Evolutionary conservation across 2,888 invertebrate species (phyloP), one percentile per base, ranked within the genome.

Genomic region (Neocrepidodera transversa): DNA sequence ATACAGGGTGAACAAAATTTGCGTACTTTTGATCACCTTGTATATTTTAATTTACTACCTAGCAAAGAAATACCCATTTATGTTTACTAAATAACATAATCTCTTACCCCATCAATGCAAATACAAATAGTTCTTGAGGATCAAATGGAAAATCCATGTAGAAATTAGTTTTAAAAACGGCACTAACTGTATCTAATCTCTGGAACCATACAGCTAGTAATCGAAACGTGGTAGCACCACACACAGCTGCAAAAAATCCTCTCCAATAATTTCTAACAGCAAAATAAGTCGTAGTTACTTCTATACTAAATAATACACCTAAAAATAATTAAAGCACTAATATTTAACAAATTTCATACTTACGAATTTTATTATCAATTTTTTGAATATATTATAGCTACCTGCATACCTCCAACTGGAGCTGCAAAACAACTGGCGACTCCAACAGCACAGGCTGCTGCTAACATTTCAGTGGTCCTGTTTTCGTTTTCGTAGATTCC

Each of bases 201-300:
- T 94, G 91, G 70, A 95, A 93, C 95, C 96, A 97, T 23, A 97
- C 95, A 0, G 95, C 94, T 54, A 98, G 81, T 7, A 98, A 82
- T 0, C 97, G 85, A 79, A 98, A 98, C 74, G 96, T 92, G 26
- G 97, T 93, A 8, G 98, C 98, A 53, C 97, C 96, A 80, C 97
- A 97, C 28, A 97, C 97, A 0, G 98, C 97, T 0, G 97, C 92
- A 78, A 97, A 98, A 81, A 98, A 99, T 0, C 97, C 97, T 28
- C 97, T 83, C 98, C 98, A 99, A 76, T 99, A 99, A 78, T 98
- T 98, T 55, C 97, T 84, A 0, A 99, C 97, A 4, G 98, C 98
- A 81, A 99, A 99, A 79, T 97, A 98, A 1, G 96, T 97, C 0
- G 98, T 95, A 16, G 98, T 99, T 82, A 98, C 98, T 85, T 99